phyloP scores from a whole-genome alignment of 2,888 invertebrate species.

The Tenthredo mesomela region DNA sequence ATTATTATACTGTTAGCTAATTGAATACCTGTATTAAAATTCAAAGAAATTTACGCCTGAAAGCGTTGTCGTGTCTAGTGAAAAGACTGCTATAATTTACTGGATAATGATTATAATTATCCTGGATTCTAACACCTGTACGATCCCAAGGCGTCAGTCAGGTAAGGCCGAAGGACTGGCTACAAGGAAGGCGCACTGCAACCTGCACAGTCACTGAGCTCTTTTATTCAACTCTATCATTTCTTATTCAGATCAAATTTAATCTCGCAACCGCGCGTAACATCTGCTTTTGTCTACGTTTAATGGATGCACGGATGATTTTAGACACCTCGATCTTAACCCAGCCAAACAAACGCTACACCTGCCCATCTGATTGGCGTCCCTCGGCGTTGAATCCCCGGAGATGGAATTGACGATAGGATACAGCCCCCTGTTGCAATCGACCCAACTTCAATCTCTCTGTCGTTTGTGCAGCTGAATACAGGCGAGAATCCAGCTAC shows the following conservation, averaged over 20 bases:
- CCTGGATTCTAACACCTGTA: conserved; percentile 35
- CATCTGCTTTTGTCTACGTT: conserved; percentile 50
- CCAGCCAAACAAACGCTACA: conserved; percentile 37
- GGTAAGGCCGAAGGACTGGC: background rate
- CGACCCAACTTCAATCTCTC: background rate
- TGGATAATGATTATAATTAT: conserved; percentile 48
- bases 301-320: conserved; percentile 47
- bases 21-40: conserved; percentile 1
- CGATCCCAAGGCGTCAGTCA: background rate
- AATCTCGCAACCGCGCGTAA: conserved; percentile 18
- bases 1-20: conserved; percentile 10
- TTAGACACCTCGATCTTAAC: conserved; percentile 15
- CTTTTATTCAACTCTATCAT: conserved; percentile 44
- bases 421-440: background rate
- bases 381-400: background rate
- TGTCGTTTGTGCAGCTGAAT: background rate
- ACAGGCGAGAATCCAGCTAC: background rate
- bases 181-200: background rate
- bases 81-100: conserved; percentile 33
- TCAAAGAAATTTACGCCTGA: background rate
- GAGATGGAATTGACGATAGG: conserved; percentile 45
- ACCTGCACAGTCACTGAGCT: conserved; percentile 48
- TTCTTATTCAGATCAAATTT: conserved; percentile 28
- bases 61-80: conserved; percentile 22
- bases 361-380: conserved; percentile 50